Evolutionary conservation across 2,888 invertebrate species (phyloP), one percentile per base, ranked within the genome.

Genomic region (Rhaphigaster nebulosa): DNA sequence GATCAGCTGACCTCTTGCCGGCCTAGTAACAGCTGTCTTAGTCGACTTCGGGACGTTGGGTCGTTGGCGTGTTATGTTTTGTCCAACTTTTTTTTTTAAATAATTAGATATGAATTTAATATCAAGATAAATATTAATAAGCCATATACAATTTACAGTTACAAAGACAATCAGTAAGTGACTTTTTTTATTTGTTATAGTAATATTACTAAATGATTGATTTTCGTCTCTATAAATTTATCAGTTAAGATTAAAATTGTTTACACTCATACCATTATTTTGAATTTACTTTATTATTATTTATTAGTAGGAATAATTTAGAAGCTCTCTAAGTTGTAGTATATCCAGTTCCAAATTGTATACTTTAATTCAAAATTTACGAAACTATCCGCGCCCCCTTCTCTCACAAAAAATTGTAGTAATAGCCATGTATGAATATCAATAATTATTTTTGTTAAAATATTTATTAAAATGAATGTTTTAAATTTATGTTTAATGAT

Each of bases 11-110:
- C 87, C 87, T n/a, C 54, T 34, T n/a, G 89, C 89, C 76, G 89
- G 89, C 89, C 89, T 89, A 89, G 89, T 89, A 89, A 89, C 89
- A 89, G 89, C 89, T 89, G 89, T 26, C 34, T 60, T 76, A 89
- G 89, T 89, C 89, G 70, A 38, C 89, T 76, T 34, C 89, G n/a
- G 45, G 89, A 70, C 70, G 54, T 87, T 50, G 70, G 18, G 20
- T 87, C 8, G 52, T 54, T 26, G 54, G 34, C 34, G 12, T 34
- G 3, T 56, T 15, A 45, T 54, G 34, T 34, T 29, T 56, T 34
- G 54, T 56, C 54, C 52, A 56, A 38, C 2, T 87, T 87, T 56
- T 34, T 87, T 87, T 84, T 23, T 80, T 38, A 20, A 80, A 84
- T 76, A 76, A 76, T 38, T 38, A 76, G 15, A 76, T 20, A 84